A percentile compares a stretch with the other conserved stretches of the same genome.
Conservation (phyloP, 1,140 invertebrate species). For the Acromyrmex charruanus region DNA sequence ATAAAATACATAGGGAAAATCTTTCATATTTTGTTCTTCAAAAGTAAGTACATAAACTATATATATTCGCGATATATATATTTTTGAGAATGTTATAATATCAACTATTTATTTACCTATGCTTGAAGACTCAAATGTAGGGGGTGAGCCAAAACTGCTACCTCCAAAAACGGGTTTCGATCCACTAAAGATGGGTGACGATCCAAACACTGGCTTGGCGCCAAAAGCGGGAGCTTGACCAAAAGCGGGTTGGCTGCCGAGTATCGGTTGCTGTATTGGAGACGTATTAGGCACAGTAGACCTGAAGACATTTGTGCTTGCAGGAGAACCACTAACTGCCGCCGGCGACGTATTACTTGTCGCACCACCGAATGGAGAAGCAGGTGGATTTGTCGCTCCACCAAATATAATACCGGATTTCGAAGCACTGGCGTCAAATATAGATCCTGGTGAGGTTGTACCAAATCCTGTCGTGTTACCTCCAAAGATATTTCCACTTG, state of each 20-base stretch:
- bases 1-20: not conserved
- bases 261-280: slow-evolving; percentile 66
- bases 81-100: slow-evolving; percentile 8
- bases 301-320: slow-evolving; percentile 68
- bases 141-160: slow-evolving; percentile 70
- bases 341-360: slow-evolving; percentile 29
- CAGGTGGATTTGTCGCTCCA: slow-evolving; percentile 29
- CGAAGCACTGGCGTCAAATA: slow-evolving; percentile 60
- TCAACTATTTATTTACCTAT: slow-evolving; percentile 23
- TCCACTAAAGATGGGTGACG: slow-evolving; percentile 70
- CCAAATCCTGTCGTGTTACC: slow-evolving; percentile 58
- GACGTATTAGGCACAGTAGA: slow-evolving; percentile 41
- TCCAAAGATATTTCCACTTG: slow-evolving; percentile 70
- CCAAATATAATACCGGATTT: slow-evolving; percentile 69
- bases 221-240: slow-evolving; percentile 79
- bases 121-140: slow-evolving; percentile 26
- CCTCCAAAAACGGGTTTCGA: slow-evolving; percentile 76
- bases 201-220: slow-evolving; percentile 80
- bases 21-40: not conserved
- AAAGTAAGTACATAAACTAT: not conserved
- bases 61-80: not conserved
- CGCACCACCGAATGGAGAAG: slow-evolving; percentile 69
- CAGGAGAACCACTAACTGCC: slow-evolving; percentile 15
- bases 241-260: slow-evolving; percentile 71
- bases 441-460: slow-evolving; percentile 34